A percentile compares a stretch with the other conserved stretches of the same genome.
Conservation (phyloP, 2,113 vertebrate genomes). For the Cnemophilus loriae region DNA sequence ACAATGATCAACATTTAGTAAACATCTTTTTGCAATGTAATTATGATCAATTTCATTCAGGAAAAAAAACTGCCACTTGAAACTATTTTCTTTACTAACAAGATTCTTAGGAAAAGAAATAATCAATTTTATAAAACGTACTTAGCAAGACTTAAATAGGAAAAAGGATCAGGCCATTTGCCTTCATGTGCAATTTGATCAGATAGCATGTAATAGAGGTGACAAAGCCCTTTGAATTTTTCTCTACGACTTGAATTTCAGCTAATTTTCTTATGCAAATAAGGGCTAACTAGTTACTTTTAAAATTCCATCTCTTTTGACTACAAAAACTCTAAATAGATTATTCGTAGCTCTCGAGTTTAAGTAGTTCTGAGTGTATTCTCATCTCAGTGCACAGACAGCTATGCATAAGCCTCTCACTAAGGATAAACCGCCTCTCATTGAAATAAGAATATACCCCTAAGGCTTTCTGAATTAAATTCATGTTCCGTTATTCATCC, state of each 20-base stretch:
- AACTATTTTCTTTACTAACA: background rate
- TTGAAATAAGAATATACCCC: background rate
- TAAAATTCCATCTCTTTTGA: slow-evolving; percentile 18
- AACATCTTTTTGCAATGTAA: background rate
- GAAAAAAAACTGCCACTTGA: background rate
- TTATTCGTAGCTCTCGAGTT: background rate
- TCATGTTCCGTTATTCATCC: background rate
- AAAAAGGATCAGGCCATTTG: background rate
- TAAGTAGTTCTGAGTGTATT: slow-evolving; percentile 13
- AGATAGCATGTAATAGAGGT: slow-evolving; percentile 34
- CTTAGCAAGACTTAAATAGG: background rate
- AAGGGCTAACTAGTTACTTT: slow-evolving; percentile 1
- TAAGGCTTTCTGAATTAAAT: slow-evolving; percentile 47
- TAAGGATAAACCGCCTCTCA: slow-evolving; percentile 26
- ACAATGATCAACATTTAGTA: background rate
- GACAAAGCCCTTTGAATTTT: slow-evolving; percentile 26
- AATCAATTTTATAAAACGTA: background rate
- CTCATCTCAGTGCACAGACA: slow-evolving; percentile 1
- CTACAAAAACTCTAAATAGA: slow-evolving; percentile 30
- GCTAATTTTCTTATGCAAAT: slow-evolving; percentile 60
- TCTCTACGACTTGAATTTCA: background rate
- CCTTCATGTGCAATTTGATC: slow-evolving; percentile 9
- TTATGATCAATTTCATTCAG: background rate
- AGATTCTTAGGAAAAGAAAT: background rate
- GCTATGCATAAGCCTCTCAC: slow-evolving; percentile 32